These are phyloP conservation scores for Alectoris magna DNA, from an alignment of 2,797 vertebrate species.

Conservation along the genomic window DNA sequence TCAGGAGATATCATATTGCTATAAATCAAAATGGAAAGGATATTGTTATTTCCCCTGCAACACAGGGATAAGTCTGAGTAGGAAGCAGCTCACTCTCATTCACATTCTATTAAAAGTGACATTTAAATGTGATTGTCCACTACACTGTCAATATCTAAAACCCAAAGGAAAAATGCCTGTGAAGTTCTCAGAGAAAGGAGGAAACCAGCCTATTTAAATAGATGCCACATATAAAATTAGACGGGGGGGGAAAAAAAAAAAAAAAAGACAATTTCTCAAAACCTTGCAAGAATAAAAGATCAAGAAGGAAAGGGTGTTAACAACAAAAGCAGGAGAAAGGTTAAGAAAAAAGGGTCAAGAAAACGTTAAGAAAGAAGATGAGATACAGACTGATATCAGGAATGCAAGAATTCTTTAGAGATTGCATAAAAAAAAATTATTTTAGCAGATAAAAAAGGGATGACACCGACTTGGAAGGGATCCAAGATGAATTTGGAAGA, in stretches of 20 bases:
- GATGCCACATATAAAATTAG: not conserved
- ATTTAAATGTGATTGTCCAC: slow-evolving; percentile 34
- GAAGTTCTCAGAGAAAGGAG: slow-evolving; percentile 4
- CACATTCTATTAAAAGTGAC: slow-evolving; percentile 16
- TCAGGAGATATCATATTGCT: not conserved
- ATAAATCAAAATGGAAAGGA: not conserved
- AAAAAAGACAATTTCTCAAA: slow-evolving; percentile 2
- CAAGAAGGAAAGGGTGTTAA: not conserved
- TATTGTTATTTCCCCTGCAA: not conserved
- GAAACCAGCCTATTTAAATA: not conserved
- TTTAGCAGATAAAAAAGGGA: slow-evolving; percentile 4
- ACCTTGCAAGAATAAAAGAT: slow-evolving; percentile 9
- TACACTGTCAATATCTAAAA: slow-evolving; percentile 2
- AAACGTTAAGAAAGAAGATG: not conserved
- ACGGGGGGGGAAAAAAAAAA: not conserved
- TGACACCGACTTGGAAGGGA: not conserved
- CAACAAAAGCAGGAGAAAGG: not conserved
- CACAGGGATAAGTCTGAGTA: not conserved
- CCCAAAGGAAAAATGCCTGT: not conserved
- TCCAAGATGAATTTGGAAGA: slow-evolving; percentile 6
- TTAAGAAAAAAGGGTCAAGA: not conserved
- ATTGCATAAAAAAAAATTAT: slow-evolving; percentile 14
- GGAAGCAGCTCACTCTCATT: not conserved
- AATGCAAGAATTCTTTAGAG: slow-evolving; percentile 29
- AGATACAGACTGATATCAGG: not conserved